Evolutionary conservation across 2,797 vertebrate genomes (phyloP), one percentile per base, ranked within the genome.

Genomic region (Psittacula echo): DNA sequence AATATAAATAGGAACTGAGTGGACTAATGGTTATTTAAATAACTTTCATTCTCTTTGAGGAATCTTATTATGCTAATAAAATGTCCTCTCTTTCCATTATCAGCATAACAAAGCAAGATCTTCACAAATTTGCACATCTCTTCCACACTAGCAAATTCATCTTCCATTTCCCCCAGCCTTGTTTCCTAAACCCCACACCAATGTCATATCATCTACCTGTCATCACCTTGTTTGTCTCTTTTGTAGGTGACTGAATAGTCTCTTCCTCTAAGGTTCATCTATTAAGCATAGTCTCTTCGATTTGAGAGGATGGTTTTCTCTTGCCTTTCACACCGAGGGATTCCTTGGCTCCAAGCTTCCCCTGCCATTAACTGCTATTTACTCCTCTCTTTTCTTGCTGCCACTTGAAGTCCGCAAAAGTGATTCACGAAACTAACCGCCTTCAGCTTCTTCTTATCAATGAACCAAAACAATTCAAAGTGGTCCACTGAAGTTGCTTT

Each of bases 11-110:
- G 53, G 24, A 93, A 66, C 8, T 81, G 56, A 32, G 14, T 32
- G 50, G 58, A 24, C 42, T 76, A 86, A 75, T 24, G 7, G 44
- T 67, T 82, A 76, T 93, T 95, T 79, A 90, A 94, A 95, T 92
- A 23, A 44, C 34, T 65, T 77, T 50, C 32, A 58, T 74, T 85
- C 30, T 89, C 85, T 84, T 83, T 89, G 47, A 81, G 37, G 22
- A 78, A 32, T 50, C 18, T 66, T 81, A 20, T 34, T 72, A 68
- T 62, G 62, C 34, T 80, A 77, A 82, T 87, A 68, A 87, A 87
- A 72, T 27, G 4, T 30, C 68, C 42, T 67, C 5, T 72, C 20
- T 90, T 85, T 85, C 13, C 30, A 41, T 50, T 39, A 53, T 75
- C 62, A 91, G 16, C 84, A 85, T 76, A 84, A 89, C 62, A 91